These are phyloP conservation scores for human DNA, from an alignment of 2,113 vertebrate genomes.

Conservation along the genomic window DNA sequence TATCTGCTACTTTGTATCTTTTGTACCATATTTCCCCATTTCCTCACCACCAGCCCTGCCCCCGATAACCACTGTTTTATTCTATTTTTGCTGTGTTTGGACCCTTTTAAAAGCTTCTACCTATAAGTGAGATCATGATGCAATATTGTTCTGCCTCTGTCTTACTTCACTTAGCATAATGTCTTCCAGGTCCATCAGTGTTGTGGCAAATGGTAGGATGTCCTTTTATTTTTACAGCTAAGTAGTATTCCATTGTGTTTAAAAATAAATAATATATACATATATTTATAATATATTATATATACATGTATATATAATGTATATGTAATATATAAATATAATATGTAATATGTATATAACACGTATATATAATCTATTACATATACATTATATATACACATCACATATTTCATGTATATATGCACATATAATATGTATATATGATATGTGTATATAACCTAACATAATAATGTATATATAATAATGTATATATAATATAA, in stretches of 20 bases:
- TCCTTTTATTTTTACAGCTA: neutral
- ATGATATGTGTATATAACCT: too few relatives aligned
- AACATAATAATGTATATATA: too few relatives aligned
- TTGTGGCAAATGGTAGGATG: neutral
- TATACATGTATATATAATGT: too few relatives aligned
- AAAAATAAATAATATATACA: too few relatives aligned
- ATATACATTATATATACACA: too few relatives aligned
- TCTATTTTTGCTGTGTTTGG: neutral
- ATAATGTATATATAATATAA: too few relatives aligned
- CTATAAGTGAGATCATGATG: neutral
- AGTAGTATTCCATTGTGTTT: neutral
- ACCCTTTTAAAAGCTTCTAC: neutral
- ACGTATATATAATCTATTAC: too few relatives aligned
- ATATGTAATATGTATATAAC: too few relatives aligned
- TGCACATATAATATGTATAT: neutral
- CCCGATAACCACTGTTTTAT: neutral
- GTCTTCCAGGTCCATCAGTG: neutral
- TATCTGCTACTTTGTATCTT: neutral
- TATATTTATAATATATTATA: too few relatives aligned
- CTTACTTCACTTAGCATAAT: neutral
- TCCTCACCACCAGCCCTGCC: too few relatives aligned
- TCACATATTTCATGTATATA: neutral
- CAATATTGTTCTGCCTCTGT: neutral
- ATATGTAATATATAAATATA: too few relatives aligned
- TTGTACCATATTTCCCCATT: neutral